Evolutionary conservation across 2,113 vertebrate species (phyloP).

Genomic region (Meles meles): DNA sequence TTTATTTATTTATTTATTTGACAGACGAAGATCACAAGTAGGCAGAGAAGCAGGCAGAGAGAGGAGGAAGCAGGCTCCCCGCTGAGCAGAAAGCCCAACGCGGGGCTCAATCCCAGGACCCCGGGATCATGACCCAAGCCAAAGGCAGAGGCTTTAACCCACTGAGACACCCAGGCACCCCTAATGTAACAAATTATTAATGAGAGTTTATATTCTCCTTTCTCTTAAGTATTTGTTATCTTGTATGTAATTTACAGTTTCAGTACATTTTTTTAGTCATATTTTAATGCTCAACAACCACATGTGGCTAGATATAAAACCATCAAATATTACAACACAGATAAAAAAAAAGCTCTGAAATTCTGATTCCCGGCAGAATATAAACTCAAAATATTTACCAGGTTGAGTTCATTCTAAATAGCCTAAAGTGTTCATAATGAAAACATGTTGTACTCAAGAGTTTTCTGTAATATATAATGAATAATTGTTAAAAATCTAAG

Average conservation of each 20-base stretch:
- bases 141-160: no score
- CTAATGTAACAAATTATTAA: neutral
- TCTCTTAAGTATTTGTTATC: neutral
- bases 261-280: neutral
- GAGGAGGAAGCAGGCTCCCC: no score
- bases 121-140: accelerated
- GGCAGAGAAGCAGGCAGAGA: no score
- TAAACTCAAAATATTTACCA: slow-evolving; percentile 31
- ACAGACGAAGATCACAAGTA: no score
- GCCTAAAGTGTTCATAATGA: neutral
- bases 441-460: neutral
- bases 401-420: slow-evolving; percentile 3
- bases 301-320: neutral
- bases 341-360: neutral
- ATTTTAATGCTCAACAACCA: neutral
- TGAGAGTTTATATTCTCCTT: neutral
- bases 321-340: neutral
- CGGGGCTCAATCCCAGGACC: no score
- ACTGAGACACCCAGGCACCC: no score
- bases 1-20: no score
- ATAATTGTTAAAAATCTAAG: neutral
- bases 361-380: neutral
- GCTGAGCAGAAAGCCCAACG: no score
- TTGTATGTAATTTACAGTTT: neutral
- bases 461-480: slow-evolving; percentile 23